Base-by-base conservation (phyloP, 1,140 invertebrate genomes). In the Whitmania pigra region DNA sequence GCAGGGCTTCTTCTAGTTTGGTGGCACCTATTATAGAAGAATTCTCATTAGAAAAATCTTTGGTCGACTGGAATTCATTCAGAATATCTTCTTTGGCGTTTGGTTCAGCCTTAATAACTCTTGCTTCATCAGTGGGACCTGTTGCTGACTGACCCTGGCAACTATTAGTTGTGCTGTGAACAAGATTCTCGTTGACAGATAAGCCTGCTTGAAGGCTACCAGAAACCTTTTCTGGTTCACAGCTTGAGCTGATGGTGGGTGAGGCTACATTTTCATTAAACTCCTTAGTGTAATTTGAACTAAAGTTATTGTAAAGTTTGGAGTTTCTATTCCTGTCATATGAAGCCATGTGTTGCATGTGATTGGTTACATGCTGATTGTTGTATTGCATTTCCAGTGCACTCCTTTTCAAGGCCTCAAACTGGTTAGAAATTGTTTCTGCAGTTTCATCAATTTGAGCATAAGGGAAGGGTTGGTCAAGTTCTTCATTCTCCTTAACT, bases 231-330 rank as follows among this genome's bases (percentile, higher is more conserved):
- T 49, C 43, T 9, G 40, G 43, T 25, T 70, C 69, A 70, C 69
- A 70, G 43, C 69, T 70, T 20, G 69, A 70, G 53, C 36, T 53
- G n/a, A 70, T 70, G 18, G 69, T 70, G 17, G 69, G 69, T 22
- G 43, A 53, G 36, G 69, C 69, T 17, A 70, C 69, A 70, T 25
- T 53, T 31, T 53, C 43, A 53, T 70, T 70, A 13, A 70, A 22
- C 11, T 70, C 69, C 20, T 54, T 36, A 20, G 69, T 17, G 15
- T 63, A 31, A 20, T 25, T 63, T 22, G 57, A 25, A 25, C 22
- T 25, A 63, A 63, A 63, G 57, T 63, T 63, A 31, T 63, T 63
- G 57, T 31, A 25, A 31, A 22, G 22, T 22, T 31, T 63, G 15
- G 57, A 63, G 29, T 25, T 63, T 22, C 22, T 25, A 20, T 31